Percentiles rank a stretch among this genome's conserved stretches.
Evolutionary conservation across 1,140 invertebrate species (phyloP).

Genomic region (Rhagoletis pomonella): DNA sequence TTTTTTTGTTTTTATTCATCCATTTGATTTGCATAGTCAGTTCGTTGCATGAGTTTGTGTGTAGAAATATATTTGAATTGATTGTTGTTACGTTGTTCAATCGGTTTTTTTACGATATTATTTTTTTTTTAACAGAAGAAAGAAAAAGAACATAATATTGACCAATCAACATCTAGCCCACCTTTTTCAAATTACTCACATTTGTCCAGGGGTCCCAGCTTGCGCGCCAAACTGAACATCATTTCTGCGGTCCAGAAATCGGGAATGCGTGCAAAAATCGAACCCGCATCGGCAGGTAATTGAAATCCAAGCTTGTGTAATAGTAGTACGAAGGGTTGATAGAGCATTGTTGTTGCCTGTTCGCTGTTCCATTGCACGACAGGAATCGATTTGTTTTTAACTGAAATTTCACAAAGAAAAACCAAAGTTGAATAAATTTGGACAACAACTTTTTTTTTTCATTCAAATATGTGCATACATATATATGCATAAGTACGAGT

Average conservation of each 20-base stretch:
- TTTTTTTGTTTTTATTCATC: not conserved
- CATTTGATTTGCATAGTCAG: not conserved
- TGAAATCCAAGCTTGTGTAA: constrained; percentile 84
- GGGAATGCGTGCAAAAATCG: constrained; percentile 84
- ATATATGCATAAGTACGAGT: too few species aligned
- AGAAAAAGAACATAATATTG: constrained; percentile 42
- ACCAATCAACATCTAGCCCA: constrained; percentile 25
- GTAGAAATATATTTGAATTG: not conserved
- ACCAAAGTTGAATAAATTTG: constrained; percentile 2
- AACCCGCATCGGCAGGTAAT: constrained; percentile 81
- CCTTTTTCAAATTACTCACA: constrained; percentile 70
- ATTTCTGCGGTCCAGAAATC: constrained; percentile 82
- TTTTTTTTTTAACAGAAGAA: constrained; percentile 1
- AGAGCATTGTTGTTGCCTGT: constrained; percentile 79
- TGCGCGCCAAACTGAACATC: constrained; percentile 80
- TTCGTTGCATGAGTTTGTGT: not conserved
- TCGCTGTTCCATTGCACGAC: constrained; percentile 84
- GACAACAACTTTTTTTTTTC: too few species aligned
- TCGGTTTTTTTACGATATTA: constrained; percentile 12
- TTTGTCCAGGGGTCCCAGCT: constrained; percentile 79
- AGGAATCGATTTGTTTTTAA: constrained; percentile 81
- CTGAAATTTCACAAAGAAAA: constrained; percentile 70
- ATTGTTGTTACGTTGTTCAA: not conserved
- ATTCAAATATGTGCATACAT: too few species aligned
- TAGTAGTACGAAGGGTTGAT: constrained; percentile 81